Base-by-base conservation (phyloP, 1,140 invertebrate species). In the Rhagoletis zephyria region DNA sequence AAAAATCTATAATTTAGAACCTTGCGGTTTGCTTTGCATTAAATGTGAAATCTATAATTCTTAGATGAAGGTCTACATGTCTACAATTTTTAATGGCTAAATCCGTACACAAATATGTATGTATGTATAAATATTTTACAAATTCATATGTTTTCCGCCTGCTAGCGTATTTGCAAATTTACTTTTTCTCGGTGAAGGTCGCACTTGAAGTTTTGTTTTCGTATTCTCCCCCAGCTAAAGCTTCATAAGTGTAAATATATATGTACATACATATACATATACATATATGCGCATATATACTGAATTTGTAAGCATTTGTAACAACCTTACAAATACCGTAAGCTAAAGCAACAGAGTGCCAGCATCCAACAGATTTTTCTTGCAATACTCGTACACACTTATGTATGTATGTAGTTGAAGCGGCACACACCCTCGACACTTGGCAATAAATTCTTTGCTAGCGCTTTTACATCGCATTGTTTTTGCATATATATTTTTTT, bases 151-250 rank as follows among this genome's bases (percentile, higher is more conserved):
- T 4, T 19, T 16, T n/a, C 10, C 48, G n/a, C 48, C 74, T 14
- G 1, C 42, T 56, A 59, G 74, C 16, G 48, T 56, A 56, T 59
- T 59, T 81, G 48, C 48, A 81, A 19, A 81, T 56, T n/a, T 81
- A 81, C 48, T 81, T 81, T 81, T 56, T 16, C 51, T 81, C 74
- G 48, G 48, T 48, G 74, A 81, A 81, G 74, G 74, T 81, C 74
- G 51, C 74, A 81, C 74, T 81, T 56, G 48, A 81, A 81, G 48
- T 81, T 67, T 63, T 56, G 7, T 30, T 9, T 5, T 19, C n/a
- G 74, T 56, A 7, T 81, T n/a, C n/a, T 67, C 4, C 48, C 30
- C 19, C 67, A 48, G 42, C 67, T 74, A 74, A 30, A 74, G 67
- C 67, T 45, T 40, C 67, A 48, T 45, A 74, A 48, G 14, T 74